phyloP scores from a whole-genome alignment of 1,140 invertebrate species.

The Colletes gigas region DNA sequence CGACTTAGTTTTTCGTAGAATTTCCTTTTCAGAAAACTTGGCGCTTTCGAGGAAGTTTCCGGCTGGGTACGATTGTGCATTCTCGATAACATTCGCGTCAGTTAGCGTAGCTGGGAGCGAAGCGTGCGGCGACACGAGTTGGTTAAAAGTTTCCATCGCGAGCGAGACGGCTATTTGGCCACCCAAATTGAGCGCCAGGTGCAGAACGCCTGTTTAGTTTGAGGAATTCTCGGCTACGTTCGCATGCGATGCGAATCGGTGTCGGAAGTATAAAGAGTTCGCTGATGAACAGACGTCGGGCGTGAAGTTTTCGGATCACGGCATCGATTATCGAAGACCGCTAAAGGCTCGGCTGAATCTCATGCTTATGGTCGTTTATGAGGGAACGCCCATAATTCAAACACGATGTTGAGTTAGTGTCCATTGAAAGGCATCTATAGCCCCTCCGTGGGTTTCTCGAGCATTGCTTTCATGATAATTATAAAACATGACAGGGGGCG shows the following conservation, averaged over 20 bases:
- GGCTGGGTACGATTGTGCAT: background rate
- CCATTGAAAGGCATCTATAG: background rate
- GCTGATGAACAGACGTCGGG: constrained; percentile 21
- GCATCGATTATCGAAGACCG: constrained; percentile 72
- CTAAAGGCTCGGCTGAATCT: background rate
- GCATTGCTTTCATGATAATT: background rate
- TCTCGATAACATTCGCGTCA: background rate
- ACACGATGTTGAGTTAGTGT: background rate
- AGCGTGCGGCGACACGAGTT: background rate
- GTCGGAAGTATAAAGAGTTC: background rate
- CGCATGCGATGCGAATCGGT: constrained; percentile 37
- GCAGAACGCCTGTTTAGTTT: constrained; percentile 55
- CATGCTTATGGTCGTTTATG: background rate
- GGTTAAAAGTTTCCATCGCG: constrained; percentile 28
- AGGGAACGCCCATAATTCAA: background rate
- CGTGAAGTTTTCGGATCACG: constrained; percentile 17
- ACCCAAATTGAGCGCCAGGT: constrained; percentile 46
- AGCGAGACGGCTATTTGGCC: constrained; percentile 28
- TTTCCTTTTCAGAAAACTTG: background rate
- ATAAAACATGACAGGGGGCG: no score
- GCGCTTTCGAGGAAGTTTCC: background rate
- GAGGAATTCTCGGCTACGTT: constrained; percentile 23
- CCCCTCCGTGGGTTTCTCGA: background rate
- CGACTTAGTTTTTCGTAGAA: background rate
- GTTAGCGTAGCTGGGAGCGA: background rate